phyloP scores from a whole-genome alignment of 2,888 invertebrate species.

The Cyaniris semiargus region DNA sequence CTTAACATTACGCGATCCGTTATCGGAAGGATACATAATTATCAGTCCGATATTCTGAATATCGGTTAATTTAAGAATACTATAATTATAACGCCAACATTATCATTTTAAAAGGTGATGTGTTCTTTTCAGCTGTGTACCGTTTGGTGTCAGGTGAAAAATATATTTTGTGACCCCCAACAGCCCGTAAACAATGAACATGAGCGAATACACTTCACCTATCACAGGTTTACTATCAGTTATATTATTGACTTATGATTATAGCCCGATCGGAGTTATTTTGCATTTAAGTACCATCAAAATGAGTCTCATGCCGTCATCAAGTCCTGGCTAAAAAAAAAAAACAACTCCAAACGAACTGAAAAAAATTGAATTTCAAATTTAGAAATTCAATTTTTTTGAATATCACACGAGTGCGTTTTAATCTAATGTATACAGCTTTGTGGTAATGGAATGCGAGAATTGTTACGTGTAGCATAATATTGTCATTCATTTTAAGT shows the following conservation, averaged over 20 bases:
- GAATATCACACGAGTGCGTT: slow-evolving; percentile 76
- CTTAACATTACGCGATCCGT: no score
- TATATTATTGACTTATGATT: slow-evolving; percentile 29
- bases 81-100: no score
- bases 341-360: neutral
- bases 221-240: slow-evolving; percentile 59
- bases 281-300: neutral
- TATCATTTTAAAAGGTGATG: no score
- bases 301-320: neutral
- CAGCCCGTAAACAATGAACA: slow-evolving; percentile 40
- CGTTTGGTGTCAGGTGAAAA: neutral
- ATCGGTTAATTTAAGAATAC: no score
- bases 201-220: slow-evolving; percentile 49
- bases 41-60: no score
- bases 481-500: slow-evolving; percentile 28
- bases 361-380: slow-evolving; percentile 6
- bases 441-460: slow-evolving; percentile 37
- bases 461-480: slow-evolving; percentile 27
- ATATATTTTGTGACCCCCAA: slow-evolving; percentile 41
- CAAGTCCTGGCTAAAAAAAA: neutral
- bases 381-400: slow-evolving; percentile 36
- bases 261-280: neutral
- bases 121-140: neutral
- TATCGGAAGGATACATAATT: no score
- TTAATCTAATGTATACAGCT: slow-evolving; percentile 53